These are phyloP conservation scores for Bergia sp. DNA, from an alignment of 92 coral and sea anemone species.

Conservation along the genomic window DNA sequence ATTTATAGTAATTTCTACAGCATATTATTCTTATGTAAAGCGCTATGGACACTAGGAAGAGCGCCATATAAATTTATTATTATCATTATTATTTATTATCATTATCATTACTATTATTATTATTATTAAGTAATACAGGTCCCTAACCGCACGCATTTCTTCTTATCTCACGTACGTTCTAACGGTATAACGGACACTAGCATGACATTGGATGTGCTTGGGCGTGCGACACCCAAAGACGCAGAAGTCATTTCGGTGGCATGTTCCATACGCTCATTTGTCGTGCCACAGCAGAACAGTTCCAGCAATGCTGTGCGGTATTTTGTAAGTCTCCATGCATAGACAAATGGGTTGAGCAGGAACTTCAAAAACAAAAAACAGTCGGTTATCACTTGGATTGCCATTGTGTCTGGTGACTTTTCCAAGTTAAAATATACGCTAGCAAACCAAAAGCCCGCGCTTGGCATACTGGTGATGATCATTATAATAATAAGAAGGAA, in stretches of 20 bases:
- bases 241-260: constrained; percentile 10
- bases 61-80: too few relatives aligned
- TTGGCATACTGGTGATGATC: constrained; percentile 4
- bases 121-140: too few relatives aligned
- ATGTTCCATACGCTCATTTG: neutral
- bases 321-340: constrained; percentile 38
- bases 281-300: neutral
- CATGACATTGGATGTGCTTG: neutral
- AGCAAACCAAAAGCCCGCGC: neutral
- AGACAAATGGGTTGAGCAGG: constrained; percentile 33
- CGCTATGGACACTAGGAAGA: too few relatives aligned
- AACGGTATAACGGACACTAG: neutral
- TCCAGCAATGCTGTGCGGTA: constrained; percentile 27
- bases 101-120: too few relatives aligned
- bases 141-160: neutral
- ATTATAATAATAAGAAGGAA: constrained; percentile 6
- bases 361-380: neutral
- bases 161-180: neutral
- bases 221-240: neutral
- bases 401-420: neutral
- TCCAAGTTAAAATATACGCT: neutral
- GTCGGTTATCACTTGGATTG: neutral
- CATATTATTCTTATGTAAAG: too few relatives aligned
- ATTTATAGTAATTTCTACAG: too few relatives aligned
- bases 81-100: too few relatives aligned